Evolutionary conservation across 2,113 vertebrate genomes (phyloP).

Genomic region (Naja naja): DNA sequence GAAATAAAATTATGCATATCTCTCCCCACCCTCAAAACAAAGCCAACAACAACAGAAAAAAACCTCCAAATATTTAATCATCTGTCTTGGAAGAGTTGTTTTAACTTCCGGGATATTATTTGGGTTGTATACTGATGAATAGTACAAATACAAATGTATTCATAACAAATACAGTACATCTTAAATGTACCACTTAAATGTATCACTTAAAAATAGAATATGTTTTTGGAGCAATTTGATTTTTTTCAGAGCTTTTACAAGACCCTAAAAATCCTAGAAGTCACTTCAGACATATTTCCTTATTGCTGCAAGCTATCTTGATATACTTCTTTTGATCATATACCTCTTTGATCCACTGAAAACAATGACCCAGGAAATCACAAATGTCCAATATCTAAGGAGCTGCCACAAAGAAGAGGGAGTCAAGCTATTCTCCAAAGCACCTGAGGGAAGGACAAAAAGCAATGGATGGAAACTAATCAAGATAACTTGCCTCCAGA

Average conservation of each 20-base stretch:
- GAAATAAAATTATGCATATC: not conserved
- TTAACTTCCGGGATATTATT: not conserved
- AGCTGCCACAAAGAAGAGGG: too few relatives aligned
- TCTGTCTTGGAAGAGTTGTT: not conserved
- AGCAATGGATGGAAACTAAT: too few relatives aligned
- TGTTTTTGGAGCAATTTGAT: not conserved
- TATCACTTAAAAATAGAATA: not conserved
- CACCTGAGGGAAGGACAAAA: too few relatives aligned
- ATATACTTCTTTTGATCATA: not conserved
- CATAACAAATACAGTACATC: not conserved
- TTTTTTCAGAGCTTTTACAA: not conserved
- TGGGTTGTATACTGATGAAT: not conserved
- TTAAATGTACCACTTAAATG: too few relatives aligned
- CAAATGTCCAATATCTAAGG: too few relatives aligned
- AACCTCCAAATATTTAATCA: not conserved
- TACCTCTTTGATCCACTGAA: not conserved
- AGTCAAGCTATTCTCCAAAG: too few relatives aligned
- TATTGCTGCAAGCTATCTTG: not conserved
- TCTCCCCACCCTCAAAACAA: rapidly evolving
- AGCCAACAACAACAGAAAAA: not conserved
- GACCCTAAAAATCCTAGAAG: not conserved
- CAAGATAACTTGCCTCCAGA: too few relatives aligned
- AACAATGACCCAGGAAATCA: not conserved
- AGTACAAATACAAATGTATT: not conserved
- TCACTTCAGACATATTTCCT: not conserved